Evolutionary conservation across 2,113 vertebrate species (phyloP), one percentile per base, ranked within the genome.

Genomic region (Daphoenositta chrysoptera): DNA sequence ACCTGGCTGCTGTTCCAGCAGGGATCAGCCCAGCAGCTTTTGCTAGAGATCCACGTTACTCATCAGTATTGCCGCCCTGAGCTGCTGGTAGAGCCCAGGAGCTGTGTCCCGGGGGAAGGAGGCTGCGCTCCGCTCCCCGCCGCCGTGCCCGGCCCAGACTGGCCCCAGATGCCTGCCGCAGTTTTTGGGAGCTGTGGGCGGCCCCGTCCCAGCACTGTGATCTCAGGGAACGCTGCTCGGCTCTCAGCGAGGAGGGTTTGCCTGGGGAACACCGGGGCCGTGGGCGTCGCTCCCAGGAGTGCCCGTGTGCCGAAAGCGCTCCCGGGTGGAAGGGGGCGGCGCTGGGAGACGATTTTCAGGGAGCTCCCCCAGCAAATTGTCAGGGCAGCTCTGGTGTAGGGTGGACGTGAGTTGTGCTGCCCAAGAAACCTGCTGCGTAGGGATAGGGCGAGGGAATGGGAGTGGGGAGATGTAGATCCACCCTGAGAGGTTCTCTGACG

Each of bases 101-200:
- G 77, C 68, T 0, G 2, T 24, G 53, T 73, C 77, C 81, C 0
- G 0, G 18, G 50, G 37, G 22, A 57, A 73, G 87, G 81, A 1
- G 6, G 76, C 28, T 70, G 19, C 82, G 48, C 48, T 58, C 70
- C 0, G 2, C 33, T 13, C 42, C 44, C 37, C 1, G 0, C 6
- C 3, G 0, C 16, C 0, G 1, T 30, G 63, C 82, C 0, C 0
- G 70, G 60, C 70, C 40, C 87, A 79, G 83, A 3, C 42, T 5
- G 65, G 85, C 33, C 44, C 57, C 83, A 88, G 66, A 72, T 2
- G 31, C 4, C 27, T 64, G 71, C 40, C 17, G 89, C 16, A 1
- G 23, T 26, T 10, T 45, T 78, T 44, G 0, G 3, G 58, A 1
- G 10, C 47, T 2, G 82, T 84, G 85, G 81, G 95, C 2, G 5